Percentiles rank a stretch among this genome's conserved stretches.
phyloP scores from a whole-genome alignment of 2,113 vertebrate genomes.

The Podarcis raffonei region DNA sequence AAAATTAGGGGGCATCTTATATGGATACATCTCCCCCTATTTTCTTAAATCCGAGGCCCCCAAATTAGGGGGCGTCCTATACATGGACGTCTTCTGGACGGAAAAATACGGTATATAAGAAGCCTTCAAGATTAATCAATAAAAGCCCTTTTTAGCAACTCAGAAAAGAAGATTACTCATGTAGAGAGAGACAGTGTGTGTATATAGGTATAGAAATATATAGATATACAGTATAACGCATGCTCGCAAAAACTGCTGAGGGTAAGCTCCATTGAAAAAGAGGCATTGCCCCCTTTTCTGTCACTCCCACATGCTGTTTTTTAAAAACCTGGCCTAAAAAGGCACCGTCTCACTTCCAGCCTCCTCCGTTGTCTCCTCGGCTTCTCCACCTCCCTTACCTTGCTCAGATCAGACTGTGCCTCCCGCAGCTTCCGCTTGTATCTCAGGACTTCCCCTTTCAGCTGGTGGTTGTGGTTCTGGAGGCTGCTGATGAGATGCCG shows the following conservation, averaged over 20 bases:
- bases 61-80: no score
- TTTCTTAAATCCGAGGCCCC: no score
- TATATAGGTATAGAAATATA: not conserved
- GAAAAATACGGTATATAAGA: not conserved
- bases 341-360: not conserved
- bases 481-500: constrained; percentile 96
- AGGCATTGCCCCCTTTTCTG: no score
- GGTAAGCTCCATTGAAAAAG: not conserved
- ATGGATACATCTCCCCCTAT: no score
- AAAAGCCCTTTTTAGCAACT: not conserved
- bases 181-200: not conserved
- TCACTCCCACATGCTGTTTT: not conserved
- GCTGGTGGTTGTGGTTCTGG: constrained; percentile 97
- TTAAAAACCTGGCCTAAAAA: not conserved
- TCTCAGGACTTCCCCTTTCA: constrained; percentile 94
- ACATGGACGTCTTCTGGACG: no score
- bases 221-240: not conserved
- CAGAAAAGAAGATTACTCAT: not conserved
- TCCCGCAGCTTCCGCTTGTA: constrained; percentile 92
- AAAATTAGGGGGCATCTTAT: no score
- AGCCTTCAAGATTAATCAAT: not conserved
- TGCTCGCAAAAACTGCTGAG: not conserved
- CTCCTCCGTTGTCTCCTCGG: not conserved
- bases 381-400: constrained; percentile 72
- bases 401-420: constrained; percentile 90